Percentiles rank a stretch among this genome's conserved stretches.
Conservation (phyloP, 2,797 vertebrate genomes). For the Neopelma chrysocephalum region DNA sequence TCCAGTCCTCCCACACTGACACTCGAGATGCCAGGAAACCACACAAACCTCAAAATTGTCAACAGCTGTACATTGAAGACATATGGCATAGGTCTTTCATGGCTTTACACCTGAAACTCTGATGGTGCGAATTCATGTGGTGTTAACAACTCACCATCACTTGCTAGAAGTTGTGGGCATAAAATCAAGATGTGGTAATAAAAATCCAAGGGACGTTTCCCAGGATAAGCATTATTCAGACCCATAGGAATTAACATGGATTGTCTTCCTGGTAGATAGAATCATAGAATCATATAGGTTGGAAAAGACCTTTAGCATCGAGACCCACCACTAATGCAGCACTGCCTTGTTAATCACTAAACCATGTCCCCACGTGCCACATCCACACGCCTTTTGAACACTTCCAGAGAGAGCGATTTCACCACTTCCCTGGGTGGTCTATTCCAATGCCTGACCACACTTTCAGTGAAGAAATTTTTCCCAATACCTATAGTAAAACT, state of each 20-base stretch:
- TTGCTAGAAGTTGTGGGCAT: accelerated
- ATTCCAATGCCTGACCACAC: neutral
- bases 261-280: neutral
- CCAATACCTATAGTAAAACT: neutral
- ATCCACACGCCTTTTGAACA: neutral
- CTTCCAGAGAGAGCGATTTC: neutral
- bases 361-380: no score
- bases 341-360: neutral
- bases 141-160: neutral
- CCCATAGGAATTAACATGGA: neutral
- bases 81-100: neutral
- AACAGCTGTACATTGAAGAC: neutral
- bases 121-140: neutral
- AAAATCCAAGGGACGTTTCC: neutral
- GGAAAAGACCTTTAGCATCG: neutral
- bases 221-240: neutral
- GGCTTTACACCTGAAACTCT: neutral
- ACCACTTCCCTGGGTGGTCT: neutral
- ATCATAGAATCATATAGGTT: neutral
- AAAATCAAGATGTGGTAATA: neutral
- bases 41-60: neutral
- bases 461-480: neutral
- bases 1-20: neutral
- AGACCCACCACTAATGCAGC: neutral
- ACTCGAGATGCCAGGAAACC: neutral